phyloP scores from a whole-genome alignment of 2,113 vertebrate species.

The Ptychochromis oligacanthus region DNA sequence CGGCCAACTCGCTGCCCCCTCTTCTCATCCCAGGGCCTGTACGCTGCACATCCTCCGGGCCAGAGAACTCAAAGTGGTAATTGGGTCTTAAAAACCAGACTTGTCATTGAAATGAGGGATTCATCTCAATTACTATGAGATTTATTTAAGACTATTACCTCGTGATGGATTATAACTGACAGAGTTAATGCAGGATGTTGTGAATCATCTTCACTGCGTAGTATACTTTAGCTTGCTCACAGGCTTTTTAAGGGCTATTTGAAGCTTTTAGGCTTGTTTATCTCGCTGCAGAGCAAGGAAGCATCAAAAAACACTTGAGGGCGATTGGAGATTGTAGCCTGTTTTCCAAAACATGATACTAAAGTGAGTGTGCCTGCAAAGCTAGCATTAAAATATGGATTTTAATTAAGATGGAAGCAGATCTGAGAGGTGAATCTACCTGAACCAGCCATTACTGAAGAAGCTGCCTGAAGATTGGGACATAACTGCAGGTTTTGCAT shows the following conservation, averaged over 20 bases:
- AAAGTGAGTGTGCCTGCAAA: neutral
- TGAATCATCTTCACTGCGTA: constrained; percentile 73
- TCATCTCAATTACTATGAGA: constrained; percentile 83
- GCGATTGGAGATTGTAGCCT: neutral
- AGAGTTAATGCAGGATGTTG: constrained; percentile 78
- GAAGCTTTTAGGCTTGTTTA: constrained; percentile 74
- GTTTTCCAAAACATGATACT: constrained; percentile 5
- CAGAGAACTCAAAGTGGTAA: constrained; percentile 78
- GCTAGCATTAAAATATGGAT: constrained; percentile 1
- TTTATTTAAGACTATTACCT: constrained; percentile 82
- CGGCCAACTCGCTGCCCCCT: constrained; percentile 51
- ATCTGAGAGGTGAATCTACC: constrained; percentile 2
- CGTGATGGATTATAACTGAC: constrained; percentile 82
- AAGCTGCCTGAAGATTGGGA: neutral
- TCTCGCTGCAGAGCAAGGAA: constrained; percentile 38
- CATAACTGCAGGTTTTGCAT: neutral
- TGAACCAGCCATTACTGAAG: neutral
- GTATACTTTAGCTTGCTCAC: constrained; percentile 61
- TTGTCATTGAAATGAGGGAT: constrained; percentile 84
- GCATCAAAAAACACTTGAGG: constrained; percentile 41
- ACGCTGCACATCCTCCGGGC: constrained; percentile 55
- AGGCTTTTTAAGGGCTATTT: constrained; percentile 66
- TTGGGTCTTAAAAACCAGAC: constrained; percentile 84
- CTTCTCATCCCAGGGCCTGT: constrained; percentile 38
- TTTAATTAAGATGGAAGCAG: neutral